phyloP scores from a whole-genome alignment of 2,113 vertebrate species.

The Hypocryptadius cinnamomeus region DNA sequence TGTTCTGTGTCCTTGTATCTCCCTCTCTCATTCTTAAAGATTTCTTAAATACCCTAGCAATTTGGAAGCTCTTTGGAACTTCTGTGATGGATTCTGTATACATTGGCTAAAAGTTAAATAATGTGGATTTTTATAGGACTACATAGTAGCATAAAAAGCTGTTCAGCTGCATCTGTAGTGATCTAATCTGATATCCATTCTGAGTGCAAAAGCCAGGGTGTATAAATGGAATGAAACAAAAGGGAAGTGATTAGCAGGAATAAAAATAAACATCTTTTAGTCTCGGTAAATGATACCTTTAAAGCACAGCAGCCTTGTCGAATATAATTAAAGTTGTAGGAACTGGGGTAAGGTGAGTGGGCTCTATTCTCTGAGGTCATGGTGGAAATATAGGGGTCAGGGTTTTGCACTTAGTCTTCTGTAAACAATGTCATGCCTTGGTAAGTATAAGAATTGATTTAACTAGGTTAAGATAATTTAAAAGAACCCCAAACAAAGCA shows the following conservation, averaged over 20 bases:
- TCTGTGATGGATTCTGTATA: not conserved
- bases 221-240: not conserved
- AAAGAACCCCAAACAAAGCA: not conserved
- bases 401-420: conserved; percentile 67
- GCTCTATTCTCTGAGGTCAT: conserved; percentile 59
- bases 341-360: conserved; percentile 36
- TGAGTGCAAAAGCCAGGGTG: not conserved
- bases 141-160: not conserved
- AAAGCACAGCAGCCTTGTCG: conserved; percentile 30
- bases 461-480: conserved; percentile 13
- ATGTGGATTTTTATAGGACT: not conserved
- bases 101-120: not conserved
- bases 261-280: conserved; percentile 54
- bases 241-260: not conserved
- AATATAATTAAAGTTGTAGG: conserved; percentile 52
- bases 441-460: conserved; percentile 54
- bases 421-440: conserved; percentile 69
- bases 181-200: not conserved
- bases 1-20: not conserved
- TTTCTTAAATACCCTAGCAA: not conserved
- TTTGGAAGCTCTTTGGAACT: not conserved
- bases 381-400: conserved; percentile 65
- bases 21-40: not conserved
- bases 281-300: conserved; percentile 32
- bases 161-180: not conserved